These are phyloP conservation scores for Chironomus tepperi DNA, from an alignment of 1,140 invertebrate species.

Conservation along the genomic window DNA sequence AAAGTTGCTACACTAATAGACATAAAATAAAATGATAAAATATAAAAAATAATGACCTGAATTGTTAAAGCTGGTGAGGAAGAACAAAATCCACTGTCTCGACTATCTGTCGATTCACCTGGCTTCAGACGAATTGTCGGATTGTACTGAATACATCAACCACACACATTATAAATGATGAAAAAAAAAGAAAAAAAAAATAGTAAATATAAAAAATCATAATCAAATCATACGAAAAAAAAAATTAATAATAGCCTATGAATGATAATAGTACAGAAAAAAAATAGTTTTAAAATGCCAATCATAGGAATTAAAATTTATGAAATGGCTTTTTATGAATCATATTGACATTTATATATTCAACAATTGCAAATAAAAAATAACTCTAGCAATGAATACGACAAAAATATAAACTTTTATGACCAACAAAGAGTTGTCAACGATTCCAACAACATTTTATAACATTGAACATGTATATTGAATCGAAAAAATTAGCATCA, in stretches of 20 bases:
- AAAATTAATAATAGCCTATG: conserved; percentile 28
- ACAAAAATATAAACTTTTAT: too few species aligned
- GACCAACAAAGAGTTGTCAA: too few species aligned
- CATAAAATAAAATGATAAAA: conserved; percentile 35
- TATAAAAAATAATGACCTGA: conserved; percentile 38
- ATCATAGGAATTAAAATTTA: background rate
- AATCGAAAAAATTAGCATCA: too few species aligned
- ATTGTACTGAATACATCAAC: conserved; percentile 42
- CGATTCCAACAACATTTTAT: too few species aligned
- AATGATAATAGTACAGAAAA: conserved; percentile 27
- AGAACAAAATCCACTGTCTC: conserved; percentile 41
- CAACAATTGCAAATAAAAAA: too few species aligned
- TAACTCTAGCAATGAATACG: too few species aligned
- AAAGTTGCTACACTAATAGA: conserved; percentile 25
- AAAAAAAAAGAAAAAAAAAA: conserved; percentile 35
- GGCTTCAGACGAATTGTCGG: conserved; percentile 41
- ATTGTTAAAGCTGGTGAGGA: conserved; percentile 41
- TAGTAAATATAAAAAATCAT: conserved; percentile 32
- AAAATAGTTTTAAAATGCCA: background rate
- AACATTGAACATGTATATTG: too few species aligned
- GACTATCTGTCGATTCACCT: conserved; percentile 43
- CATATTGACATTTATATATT: too few species aligned
- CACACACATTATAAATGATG: conserved; percentile 32
- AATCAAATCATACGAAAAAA: conserved; percentile 32
- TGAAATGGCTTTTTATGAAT: background rate